A percentile compares a stretch with the other conserved stretches of the same genome.
phyloP scores from a whole-genome alignment of 2,888 invertebrate genomes.

The Tipula unca region DNA sequence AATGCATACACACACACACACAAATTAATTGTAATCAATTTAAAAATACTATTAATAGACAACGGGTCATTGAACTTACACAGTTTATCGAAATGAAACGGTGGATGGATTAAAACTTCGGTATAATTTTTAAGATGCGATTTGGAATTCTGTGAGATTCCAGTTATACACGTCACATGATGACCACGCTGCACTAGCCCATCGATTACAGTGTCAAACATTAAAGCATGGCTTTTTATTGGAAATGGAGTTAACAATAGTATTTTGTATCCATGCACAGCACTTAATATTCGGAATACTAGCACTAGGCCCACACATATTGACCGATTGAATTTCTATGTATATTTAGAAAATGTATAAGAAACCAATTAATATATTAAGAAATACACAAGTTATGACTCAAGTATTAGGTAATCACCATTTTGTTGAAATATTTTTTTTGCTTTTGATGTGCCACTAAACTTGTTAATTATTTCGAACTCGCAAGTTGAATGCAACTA shows the following conservation, averaged over 20 bases:
- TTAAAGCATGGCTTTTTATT: not conserved
- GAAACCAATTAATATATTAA: too few relatives aligned
- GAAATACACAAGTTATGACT: too few relatives aligned
- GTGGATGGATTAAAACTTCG: not conserved
- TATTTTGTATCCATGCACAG: not conserved
- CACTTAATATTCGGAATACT: not conserved
- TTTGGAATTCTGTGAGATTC: not conserved
- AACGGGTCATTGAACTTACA: not conserved
- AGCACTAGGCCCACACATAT: not conserved
- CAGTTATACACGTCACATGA: not conserved
- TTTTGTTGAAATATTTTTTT: too few relatives aligned
- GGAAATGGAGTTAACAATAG: not conserved
- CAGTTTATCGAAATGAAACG: not conserved
- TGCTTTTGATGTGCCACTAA: too few relatives aligned
- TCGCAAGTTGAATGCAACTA: too few relatives aligned
- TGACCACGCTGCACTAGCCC: not conserved
- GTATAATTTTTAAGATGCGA: not conserved
- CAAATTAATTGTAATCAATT: not conserved
- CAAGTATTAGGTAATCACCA: too few relatives aligned
- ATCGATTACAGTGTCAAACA: conserved; percentile 1
- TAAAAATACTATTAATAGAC: not conserved
- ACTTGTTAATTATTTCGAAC: too few relatives aligned
- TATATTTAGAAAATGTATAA: too few relatives aligned
- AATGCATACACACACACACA: too few relatives aligned
- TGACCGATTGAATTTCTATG: not conserved